Percentiles rank a stretch among this genome's conserved stretches.
Conservation (phyloP, 2,113 vertebrate genomes). For the Salvelinus fontinalis region DNA sequence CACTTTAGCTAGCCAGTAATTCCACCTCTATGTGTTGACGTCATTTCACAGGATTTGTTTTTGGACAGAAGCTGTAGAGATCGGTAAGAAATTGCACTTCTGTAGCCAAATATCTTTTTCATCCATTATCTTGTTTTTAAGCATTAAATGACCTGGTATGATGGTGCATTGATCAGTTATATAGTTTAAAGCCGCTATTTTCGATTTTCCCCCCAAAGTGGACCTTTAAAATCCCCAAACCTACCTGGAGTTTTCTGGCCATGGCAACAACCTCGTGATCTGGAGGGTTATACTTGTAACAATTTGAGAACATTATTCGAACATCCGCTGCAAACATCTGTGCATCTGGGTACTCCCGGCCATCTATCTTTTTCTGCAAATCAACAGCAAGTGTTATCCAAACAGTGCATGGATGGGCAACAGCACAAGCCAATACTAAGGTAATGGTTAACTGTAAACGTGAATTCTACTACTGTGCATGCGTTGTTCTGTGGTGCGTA, state of each 20-base stretch:
- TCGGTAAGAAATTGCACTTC: too few relatives aligned
- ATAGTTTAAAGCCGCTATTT: too few relatives aligned
- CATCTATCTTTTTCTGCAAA: constrained; percentile 89
- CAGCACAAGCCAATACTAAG: background rate
- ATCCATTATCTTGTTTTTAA: too few relatives aligned
- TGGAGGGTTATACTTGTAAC: constrained; percentile 97
- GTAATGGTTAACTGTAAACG: too few relatives aligned
- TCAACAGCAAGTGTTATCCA: constrained; percentile 25
- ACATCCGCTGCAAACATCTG: constrained; percentile 91
- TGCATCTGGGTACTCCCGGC: constrained; percentile 86
- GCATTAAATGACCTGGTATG: too few relatives aligned
- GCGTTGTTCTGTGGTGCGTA: background rate
- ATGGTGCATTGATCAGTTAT: too few relatives aligned
- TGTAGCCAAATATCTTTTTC: too few relatives aligned
- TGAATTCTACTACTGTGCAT: background rate
- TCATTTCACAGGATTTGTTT: too few relatives aligned
- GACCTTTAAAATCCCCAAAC: background rate
- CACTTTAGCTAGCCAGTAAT: too few relatives aligned
- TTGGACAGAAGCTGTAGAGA: too few relatives aligned
- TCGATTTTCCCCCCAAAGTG: too few relatives aligned
- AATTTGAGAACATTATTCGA: constrained; percentile 97
- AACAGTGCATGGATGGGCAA: background rate
- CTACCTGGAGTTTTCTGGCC: constrained; percentile 93
- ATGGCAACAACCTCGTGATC: constrained; percentile 88
- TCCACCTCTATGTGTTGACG: too few relatives aligned